Evolutionary conservation across 2,113 vertebrate species (phyloP).

Genomic region (Neolamprologus caudopunctatus): DNA sequence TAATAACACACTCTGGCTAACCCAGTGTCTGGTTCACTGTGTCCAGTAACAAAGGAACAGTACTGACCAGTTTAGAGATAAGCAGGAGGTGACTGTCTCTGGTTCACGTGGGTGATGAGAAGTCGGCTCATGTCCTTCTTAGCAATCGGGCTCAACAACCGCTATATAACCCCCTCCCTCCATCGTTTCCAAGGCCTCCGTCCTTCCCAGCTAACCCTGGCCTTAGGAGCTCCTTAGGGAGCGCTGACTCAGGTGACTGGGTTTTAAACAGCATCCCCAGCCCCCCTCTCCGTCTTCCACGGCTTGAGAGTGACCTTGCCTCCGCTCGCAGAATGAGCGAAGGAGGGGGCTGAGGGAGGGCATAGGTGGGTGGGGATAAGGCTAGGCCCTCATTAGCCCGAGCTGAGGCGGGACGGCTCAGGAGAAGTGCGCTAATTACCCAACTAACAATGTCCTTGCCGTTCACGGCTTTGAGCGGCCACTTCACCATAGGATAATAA

Average conservation of each 20-base stretch:
- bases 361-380: conserved; percentile 31
- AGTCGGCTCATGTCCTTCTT: conserved; percentile 64
- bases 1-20: conserved; percentile 2
- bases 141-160: conserved; percentile 47
- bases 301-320: conserved; percentile 73
- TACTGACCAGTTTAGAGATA: conserved; percentile 62
- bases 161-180: conserved; percentile 8
- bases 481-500: conserved; percentile 64
- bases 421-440: conserved; percentile 74
- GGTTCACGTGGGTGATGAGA: conserved; percentile 59
- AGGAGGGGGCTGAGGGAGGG: conserved; percentile 16
- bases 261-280: conserved; percentile 62
- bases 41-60: conserved; percentile 26
- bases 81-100: conserved; percentile 64
- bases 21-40: conserved; percentile 45
- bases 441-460: conserved; percentile 71
- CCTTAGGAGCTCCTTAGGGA: conserved; percentile 55
- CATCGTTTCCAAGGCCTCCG: not conserved
- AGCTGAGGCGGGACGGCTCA: conserved; percentile 58
- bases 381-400: conserved; percentile 65
- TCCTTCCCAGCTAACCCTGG: conserved; percentile 39
- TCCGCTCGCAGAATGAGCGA: conserved; percentile 33
- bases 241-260: conserved; percentile 78
- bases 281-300: conserved; percentile 17
- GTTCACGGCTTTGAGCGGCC: conserved; percentile 61